Percentiles rank a stretch among this genome's conserved stretches.
These are phyloP conservation scores for Scomber japonicus DNA, from an alignment of 2,113 vertebrate genomes.

Conservation along the genomic window DNA sequence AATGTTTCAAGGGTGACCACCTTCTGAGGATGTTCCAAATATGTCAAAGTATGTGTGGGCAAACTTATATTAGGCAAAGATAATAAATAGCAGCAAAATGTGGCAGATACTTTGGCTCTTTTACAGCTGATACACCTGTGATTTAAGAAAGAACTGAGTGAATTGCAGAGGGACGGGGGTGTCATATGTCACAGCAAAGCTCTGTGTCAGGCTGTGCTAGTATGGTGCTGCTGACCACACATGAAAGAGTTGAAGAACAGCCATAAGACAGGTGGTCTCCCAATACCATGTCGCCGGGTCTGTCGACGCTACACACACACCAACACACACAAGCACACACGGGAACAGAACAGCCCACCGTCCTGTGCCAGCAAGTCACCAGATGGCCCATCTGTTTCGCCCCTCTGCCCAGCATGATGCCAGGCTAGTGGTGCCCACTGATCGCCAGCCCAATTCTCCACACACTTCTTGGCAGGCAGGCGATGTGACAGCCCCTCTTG, in stretches of 20 bases:
- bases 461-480: conserved; percentile 65
- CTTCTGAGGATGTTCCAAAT: conserved; percentile 13
- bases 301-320: conserved; percentile 43
- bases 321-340: conserved; percentile 20
- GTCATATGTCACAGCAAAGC: conserved; percentile 5
- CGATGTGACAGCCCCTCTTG: conserved; percentile 55
- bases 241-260: conserved; percentile 67
- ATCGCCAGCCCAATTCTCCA: conserved; percentile 70
- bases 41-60: not conserved
- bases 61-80: not conserved
- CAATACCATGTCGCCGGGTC: conserved; percentile 54
- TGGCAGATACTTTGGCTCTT: not conserved
- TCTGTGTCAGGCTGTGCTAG: conserved; percentile 30
- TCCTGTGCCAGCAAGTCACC: conserved; percentile 73
- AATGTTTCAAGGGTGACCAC: conserved; percentile 9
- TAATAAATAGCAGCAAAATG: not conserved
- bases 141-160: not conserved
- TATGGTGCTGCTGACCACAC: conserved; percentile 52
- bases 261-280: conserved; percentile 80
- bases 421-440: conserved; percentile 71
- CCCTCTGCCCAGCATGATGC: conserved; percentile 69
- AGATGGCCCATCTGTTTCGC: conserved; percentile 84
- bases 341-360: conserved; percentile 59
- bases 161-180: not conserved
- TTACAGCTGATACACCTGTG: not conserved